Base-by-base conservation (phyloP, 2,113 vertebrate genomes). In the Oxyura jamaicensis region DNA sequence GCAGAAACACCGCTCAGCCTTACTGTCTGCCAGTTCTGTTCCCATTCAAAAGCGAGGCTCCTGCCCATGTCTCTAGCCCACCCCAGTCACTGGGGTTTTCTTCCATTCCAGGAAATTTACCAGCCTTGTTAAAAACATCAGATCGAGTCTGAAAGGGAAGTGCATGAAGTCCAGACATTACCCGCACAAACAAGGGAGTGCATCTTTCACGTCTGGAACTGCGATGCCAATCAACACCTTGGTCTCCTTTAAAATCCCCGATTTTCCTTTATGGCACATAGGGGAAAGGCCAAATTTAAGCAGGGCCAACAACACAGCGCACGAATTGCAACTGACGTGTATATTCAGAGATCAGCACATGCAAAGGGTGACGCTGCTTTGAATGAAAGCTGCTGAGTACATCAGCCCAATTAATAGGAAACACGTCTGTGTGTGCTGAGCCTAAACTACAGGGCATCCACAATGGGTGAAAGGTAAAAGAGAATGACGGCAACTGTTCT, bases 21-120 rank as follows among this genome's bases (percentile, higher is more conserved):
- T 23, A 3, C 16, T 59, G 35, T 26, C n/a, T 41, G 1, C 76
- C 48, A 42, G n/a, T 8, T 22, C 58, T 44, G 35, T 18, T 65
- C 50, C 50, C 22, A 2, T 21, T 44, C 26, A 52, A 50, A 75
- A 42, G 22, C 71, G 28, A 0, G 0, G 39, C 11, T 39, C 18
- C 50, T n/a, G 31, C 55, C 6, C 0, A 18, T 25, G 25, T 20
- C 75, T 1, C 0, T 48, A 25, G 21, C 35, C 50, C 10, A 23
- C 16, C 39, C 58, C 36, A 23, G 8, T 12, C 50, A 14, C 13
- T 16, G 1, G 1, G 1, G 2, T 19, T 50, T 83, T 28, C 60
- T 78, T 73, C 46, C 31, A 8, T 20, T 19, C 53, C n/a, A 42
- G 67, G 66, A 44, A 56, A 76, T 68, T 15, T 10, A 48, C 26